Conservation (phyloP, 2,888 invertebrate genomes). For the Lordiphosa andalusiaca region DNA sequence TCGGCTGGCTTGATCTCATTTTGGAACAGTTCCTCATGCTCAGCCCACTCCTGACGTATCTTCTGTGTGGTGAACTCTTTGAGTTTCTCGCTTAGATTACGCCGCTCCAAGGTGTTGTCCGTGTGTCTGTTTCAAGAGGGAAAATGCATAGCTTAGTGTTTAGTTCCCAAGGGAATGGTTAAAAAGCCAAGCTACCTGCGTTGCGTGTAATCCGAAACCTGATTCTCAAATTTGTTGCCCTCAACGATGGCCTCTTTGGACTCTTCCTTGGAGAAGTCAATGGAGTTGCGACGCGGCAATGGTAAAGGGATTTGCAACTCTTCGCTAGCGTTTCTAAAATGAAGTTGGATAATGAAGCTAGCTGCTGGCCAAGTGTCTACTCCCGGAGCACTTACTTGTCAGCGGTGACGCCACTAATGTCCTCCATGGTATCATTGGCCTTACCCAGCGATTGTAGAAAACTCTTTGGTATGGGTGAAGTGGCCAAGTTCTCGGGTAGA, state of each 20-base stretch:
- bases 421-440: constrained; percentile 68
- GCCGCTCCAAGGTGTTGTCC: constrained; percentile 81
- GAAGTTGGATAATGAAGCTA: constrained; percentile 25
- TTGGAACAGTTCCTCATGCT: constrained; percentile 79
- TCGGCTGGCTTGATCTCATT: constrained; percentile 62
- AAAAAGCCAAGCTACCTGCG: constrained; percentile 74
- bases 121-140: constrained; percentile 81
- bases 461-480: constrained; percentile 94
- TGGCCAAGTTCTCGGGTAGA: constrained; percentile 94
- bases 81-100: constrained; percentile 73
- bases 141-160: no score
- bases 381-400: constrained; percentile 61
- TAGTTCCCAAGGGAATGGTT: fast-evolving
- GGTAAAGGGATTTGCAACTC: constrained; percentile 82
- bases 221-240: constrained; percentile 82
- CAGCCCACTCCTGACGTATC: constrained; percentile 80
- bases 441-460: constrained; percentile 80
- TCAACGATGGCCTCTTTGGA: constrained; percentile 75
- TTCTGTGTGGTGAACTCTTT: constrained; percentile 80
- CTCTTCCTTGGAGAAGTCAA: constrained; percentile 82
- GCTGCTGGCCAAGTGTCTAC: neutral
- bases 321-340: constrained; percentile 79
- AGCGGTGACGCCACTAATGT: constrained; percentile 48
- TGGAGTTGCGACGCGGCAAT: constrained; percentile 84
- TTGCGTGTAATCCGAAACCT: constrained; percentile 83